Percentiles rank a stretch among this genome's conserved stretches.
Evolutionary conservation across 2,113 vertebrate genomes (phyloP).

Genomic region (Paramormyrops kingsleyae): DNA sequence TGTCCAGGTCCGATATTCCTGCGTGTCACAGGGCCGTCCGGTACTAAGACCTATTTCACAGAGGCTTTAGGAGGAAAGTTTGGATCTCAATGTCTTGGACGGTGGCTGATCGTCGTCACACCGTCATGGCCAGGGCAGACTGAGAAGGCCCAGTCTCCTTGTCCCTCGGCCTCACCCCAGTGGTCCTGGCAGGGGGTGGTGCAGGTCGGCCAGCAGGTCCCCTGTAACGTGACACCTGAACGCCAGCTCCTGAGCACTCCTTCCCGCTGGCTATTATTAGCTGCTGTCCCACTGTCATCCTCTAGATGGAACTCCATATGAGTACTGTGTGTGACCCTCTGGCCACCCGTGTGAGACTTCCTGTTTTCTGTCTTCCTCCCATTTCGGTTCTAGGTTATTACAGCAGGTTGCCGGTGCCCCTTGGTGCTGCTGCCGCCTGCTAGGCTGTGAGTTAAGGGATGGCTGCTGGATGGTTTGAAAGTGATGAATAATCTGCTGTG

Average conservation of each 20-base stretch:
- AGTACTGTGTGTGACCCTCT: neutral
- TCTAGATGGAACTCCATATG: neutral
- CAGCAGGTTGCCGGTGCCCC: neutral
- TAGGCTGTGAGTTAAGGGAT: neutral
- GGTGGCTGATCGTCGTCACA: neutral
- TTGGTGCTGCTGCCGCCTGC: neutral
- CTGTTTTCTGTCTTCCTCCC: neutral
- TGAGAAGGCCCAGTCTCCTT: neutral
- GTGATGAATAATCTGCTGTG: conserved; percentile 1
- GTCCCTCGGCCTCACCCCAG: neutral
- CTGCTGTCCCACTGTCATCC: neutral
- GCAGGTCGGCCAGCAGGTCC: neutral
- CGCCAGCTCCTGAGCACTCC: neutral
- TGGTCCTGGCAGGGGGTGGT: neutral
- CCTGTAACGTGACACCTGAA: neutral
- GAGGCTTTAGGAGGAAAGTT: neutral
- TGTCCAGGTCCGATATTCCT: neutral
- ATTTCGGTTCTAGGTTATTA: neutral
- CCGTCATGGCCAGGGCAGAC: neutral
- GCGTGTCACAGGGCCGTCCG: neutral
- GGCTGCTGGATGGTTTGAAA: neutral
- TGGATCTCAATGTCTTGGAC: neutral
- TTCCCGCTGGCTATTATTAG: neutral
- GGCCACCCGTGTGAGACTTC: neutral
- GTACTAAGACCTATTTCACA: neutral